Conservation (phyloP, 2,113 vertebrate genomes). For the Pseudonaja textilis region DNA sequence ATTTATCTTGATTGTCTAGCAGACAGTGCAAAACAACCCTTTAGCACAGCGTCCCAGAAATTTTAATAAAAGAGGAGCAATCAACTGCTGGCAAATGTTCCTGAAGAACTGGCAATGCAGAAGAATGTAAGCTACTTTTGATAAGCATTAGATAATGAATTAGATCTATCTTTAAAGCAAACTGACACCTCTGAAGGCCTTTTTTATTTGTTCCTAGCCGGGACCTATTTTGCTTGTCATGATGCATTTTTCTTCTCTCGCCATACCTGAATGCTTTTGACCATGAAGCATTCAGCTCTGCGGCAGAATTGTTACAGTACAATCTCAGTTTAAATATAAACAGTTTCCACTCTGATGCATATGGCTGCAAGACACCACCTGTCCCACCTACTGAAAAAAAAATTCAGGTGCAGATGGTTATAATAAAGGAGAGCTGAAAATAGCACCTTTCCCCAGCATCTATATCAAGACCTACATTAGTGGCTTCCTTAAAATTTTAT, state of each 20-base stretch:
- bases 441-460: neutral
- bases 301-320: neutral
- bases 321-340: conserved; percentile 15
- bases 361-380: conserved; percentile 10
- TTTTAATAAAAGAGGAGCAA: neutral
- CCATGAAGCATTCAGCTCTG: neutral
- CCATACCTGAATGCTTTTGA: neutral
- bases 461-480: neutral
- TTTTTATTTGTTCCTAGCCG: neutral
- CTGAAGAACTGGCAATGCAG: neutral
- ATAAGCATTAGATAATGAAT: neutral
- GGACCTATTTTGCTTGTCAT: neutral
- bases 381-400: conserved; percentile 21
- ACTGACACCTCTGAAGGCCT: neutral
- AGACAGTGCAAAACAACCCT: neutral
- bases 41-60: neutral
- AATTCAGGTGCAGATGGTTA: conserved; percentile 13
- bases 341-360: neutral
- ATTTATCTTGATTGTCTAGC: neutral
- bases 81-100: neutral
- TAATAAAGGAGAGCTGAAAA: conserved; percentile 17
- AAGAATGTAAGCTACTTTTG: neutral
- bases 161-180: neutral
- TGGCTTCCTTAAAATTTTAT: neutral
- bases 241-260: neutral